phyloP scores from a whole-genome alignment of 2,113 vertebrate species.

The Oreotragus oreotragus region DNA sequence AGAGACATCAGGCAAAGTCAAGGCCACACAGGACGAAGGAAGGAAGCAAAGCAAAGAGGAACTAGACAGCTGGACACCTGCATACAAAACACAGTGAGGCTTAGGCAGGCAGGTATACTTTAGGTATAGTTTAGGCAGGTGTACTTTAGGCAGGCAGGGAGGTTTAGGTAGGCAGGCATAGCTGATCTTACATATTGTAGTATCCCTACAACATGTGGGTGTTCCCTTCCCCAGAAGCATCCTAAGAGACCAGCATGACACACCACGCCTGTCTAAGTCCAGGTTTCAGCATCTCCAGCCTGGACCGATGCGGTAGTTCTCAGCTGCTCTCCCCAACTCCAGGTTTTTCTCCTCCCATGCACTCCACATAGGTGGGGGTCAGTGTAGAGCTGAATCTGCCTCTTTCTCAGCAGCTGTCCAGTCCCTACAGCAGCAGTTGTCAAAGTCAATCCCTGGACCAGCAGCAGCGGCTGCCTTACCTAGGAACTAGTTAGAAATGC shows the following conservation, averaged over 20 bases:
- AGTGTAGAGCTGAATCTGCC: neutral
- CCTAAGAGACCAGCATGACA: neutral
- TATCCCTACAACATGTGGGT: neutral
- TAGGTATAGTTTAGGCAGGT: neutral
- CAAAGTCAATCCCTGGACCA: neutral
- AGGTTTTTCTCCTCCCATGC: neutral
- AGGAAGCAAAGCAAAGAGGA: neutral
- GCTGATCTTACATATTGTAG: neutral
- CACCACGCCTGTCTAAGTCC: accelerated
- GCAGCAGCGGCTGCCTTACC: neutral
- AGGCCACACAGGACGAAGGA: neutral
- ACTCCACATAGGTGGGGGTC: neutral
- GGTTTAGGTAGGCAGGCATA: neutral
- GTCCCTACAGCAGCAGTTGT: neutral
- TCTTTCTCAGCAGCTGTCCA: neutral
- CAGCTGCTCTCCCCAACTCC: neutral
- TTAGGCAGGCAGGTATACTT: neutral
- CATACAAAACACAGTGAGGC: neutral
- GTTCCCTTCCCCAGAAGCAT: neutral
- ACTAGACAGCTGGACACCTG: neutral
- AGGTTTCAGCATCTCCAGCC: neutral
- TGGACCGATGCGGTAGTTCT: accelerated
- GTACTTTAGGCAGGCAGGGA: neutral
- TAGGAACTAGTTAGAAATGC: neutral
- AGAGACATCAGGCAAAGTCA: neutral